These are phyloP conservation scores for Ormyrus pomaceus DNA, from an alignment of 2,888 invertebrate genomes.

Conservation along the genomic window DNA sequence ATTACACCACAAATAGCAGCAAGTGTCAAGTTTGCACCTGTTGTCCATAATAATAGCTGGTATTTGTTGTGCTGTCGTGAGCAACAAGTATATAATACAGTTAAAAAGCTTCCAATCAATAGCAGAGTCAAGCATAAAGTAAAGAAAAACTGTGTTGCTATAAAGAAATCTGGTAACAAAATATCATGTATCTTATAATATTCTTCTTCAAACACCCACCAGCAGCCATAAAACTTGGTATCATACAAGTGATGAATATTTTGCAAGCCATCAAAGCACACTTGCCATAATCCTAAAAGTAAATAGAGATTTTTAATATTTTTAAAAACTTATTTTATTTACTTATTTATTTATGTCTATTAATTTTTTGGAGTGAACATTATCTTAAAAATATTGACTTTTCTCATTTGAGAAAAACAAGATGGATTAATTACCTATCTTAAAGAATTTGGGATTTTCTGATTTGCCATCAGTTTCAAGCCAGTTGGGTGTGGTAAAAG, in stretches of 20 bases:
- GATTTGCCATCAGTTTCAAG: slow-evolving; percentile 92
- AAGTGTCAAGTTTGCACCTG: slow-evolving; percentile 84
- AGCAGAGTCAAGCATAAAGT: slow-evolving; percentile 91
- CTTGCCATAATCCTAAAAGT: slow-evolving; percentile 92
- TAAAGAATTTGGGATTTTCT: slow-evolving; percentile 63
- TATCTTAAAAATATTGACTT: slow-evolving; percentile 9
- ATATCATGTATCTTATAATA: slow-evolving; percentile 95
- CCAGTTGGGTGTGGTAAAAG: slow-evolving; percentile 97
- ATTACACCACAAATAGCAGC: slow-evolving; percentile 88
- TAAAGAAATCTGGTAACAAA: slow-evolving; percentile 92
- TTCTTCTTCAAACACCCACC: slow-evolving; percentile 99
- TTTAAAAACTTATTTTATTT: neutral
- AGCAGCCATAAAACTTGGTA: slow-evolving; percentile 89
- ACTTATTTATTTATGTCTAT: neutral
- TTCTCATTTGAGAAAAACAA: neutral
- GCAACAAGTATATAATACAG: slow-evolving; percentile 84
- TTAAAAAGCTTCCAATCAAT: slow-evolving; percentile 85
- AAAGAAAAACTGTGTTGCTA: slow-evolving; percentile 95
- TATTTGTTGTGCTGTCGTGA: slow-evolving; percentile 87
- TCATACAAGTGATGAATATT: slow-evolving; percentile 93
- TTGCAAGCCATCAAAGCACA: slow-evolving; percentile 92
- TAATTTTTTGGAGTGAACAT: neutral
- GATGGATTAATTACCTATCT: slow-evolving; percentile 80
- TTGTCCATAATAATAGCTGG: slow-evolving; percentile 84
- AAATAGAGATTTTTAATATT: slow-evolving; percentile 10